These are phyloP conservation scores for Syrrhaptes paradoxus DNA, from an alignment of 2,113 vertebrate species.

Conservation along the genomic window DNA sequence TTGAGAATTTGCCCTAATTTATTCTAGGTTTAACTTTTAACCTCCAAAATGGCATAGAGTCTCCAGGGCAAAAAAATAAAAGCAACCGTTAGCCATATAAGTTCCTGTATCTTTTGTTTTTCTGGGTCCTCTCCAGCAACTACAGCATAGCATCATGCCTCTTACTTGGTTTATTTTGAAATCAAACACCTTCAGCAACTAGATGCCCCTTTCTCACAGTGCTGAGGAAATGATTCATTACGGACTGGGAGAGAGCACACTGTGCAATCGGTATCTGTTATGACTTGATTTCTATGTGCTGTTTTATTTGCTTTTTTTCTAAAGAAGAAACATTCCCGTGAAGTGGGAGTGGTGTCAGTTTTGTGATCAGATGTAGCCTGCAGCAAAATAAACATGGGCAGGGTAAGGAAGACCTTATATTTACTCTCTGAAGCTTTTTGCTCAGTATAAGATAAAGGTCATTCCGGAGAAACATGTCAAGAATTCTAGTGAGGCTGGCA, in stretches of 20 bases:
- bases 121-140: not conserved
- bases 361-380: slow-evolving; percentile 25
- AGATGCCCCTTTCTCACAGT: not conserved
- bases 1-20: not conserved
- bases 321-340: not conserved
- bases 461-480: not conserved
- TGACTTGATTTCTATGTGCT: not conserved
- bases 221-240: slow-evolving; percentile 5
- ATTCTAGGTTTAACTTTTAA: not conserved
- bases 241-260: not conserved
- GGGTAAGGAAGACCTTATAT: slow-evolving; percentile 2
- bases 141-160: not conserved
- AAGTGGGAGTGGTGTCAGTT: not conserved
- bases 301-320: not conserved
- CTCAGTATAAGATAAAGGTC: slow-evolving; percentile 24
- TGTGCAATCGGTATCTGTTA: not conserved
- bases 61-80: not conserved
- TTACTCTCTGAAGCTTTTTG: slow-evolving; percentile 26
- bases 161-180: not conserved
- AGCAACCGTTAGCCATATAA: not conserved
- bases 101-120: not conserved
- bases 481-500: slow-evolving; percentile 10
- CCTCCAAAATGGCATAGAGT: not conserved
- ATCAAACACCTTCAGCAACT: not conserved
- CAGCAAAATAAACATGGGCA: slow-evolving; percentile 21